Percentiles rank a stretch among this genome's conserved stretches.
Conservation (phyloP, 2,888 invertebrate species). For the Scelioninae gen. 1 region DNA sequence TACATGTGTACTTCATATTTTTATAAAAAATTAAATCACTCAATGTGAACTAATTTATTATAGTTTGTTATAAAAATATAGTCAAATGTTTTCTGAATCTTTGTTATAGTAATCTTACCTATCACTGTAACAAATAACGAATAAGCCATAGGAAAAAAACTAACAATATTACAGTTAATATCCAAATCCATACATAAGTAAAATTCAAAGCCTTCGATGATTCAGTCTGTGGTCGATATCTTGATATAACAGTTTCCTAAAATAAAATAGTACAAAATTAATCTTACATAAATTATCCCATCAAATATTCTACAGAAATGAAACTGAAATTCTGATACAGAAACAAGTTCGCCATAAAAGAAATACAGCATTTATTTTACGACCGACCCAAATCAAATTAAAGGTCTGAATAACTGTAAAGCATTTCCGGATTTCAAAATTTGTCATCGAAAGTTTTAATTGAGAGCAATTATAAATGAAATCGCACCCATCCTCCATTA, state of each 20-base stretch:
- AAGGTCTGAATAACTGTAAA: no score
- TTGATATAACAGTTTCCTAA: constrained; percentile 34
- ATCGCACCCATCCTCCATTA: constrained; percentile 93
- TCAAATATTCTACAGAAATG: no score
- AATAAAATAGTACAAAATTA: background rate
- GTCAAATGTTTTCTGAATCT: background rate
- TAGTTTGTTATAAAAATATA: background rate
- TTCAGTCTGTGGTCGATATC: constrained; percentile 43
- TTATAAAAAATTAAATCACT: background rate
- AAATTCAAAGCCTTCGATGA: constrained; percentile 16
- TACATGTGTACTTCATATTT: background rate
- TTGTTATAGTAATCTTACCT: constrained; percentile 7
- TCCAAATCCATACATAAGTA: constrained; percentile 26
- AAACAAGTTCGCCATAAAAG: no score
- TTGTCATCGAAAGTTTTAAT: no score
- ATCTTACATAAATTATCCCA: background rate
- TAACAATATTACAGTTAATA: background rate
- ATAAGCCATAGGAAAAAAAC: constrained; percentile 24
- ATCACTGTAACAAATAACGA: constrained; percentile 12
- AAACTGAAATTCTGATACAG: no score
- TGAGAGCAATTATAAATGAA: no score
- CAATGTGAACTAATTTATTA: no score
- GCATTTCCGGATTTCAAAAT: no score
- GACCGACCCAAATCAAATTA: no score
- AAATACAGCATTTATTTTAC: no score